These are phyloP conservation scores for Phylloscopus collybita DNA, from an alignment of 2,797 vertebrate genomes.

Conservation along the genomic window DNA sequence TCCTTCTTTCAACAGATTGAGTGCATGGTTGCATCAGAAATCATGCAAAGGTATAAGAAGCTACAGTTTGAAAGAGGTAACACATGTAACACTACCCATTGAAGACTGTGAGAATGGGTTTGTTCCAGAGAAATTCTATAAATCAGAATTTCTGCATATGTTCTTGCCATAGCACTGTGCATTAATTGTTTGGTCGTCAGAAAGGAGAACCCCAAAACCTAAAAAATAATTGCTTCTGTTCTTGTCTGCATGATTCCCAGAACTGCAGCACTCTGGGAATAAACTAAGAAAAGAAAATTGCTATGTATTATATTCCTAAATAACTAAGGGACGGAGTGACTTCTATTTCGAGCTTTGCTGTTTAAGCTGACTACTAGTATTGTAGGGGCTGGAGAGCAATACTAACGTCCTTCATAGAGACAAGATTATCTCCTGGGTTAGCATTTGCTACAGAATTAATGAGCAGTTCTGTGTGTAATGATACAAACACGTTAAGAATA, in stretches of 20 bases:
- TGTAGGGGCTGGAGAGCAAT: not conserved
- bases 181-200: not conserved
- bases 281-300: conserved; percentile 12
- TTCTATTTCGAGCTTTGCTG: not conserved
- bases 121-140: not conserved
- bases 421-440: not conserved
- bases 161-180: not conserved
- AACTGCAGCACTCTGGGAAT: not conserved
- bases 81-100: not conserved
- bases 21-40: conserved; percentile 94
- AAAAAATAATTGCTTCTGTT: not conserved
- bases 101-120: not conserved
- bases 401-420: not conserved
- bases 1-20: conserved; percentile 86
- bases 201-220: not conserved
- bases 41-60: conserved; percentile 97
- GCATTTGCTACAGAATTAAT: not conserved
- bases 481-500: not conserved
- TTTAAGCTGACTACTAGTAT: not conserved
- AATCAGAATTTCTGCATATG: not conserved
- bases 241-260: not conserved
- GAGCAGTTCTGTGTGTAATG: not conserved
- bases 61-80: conserved; percentile 97
- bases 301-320: not conserved
- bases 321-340: not conserved